Evolutionary conservation across 2,113 vertebrate species (phyloP).

Genomic region (Eretmochelys imbricata): DNA sequence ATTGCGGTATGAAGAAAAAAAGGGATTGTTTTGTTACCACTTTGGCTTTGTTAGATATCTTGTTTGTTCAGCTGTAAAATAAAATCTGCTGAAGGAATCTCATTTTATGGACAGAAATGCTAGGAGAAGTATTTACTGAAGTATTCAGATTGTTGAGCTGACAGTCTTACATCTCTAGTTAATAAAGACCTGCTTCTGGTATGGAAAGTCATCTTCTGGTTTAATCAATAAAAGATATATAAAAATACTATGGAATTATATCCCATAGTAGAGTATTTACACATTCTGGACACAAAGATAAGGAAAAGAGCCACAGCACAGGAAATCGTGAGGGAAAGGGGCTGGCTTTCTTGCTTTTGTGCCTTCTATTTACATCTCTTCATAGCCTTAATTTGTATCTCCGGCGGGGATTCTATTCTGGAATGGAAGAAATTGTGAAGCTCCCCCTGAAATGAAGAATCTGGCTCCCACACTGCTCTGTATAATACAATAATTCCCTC

Average conservation of each 20-base stretch:
- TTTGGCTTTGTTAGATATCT: background rate
- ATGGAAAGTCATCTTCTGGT: background rate
- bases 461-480: no score
- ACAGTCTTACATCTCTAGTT: background rate
- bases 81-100: background rate
- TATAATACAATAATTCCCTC: no score
- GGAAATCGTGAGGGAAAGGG: background rate
- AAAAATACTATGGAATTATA: background rate
- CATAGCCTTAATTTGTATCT: background rate
- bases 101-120: accelerated
- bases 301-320: background rate
- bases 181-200: background rate
- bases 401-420: no score
- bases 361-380: background rate
- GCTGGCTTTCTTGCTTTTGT: background rate
- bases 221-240: background rate
- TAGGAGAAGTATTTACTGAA: background rate
- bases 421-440: no score
- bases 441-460: no score
- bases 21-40: background rate
- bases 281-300: background rate
- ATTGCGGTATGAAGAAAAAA: background rate
- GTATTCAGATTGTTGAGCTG: background rate
- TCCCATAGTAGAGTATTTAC: background rate
- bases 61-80: background rate